Conservation (phyloP, 1,140 invertebrate species). For the Odontomachus brunneus region DNA sequence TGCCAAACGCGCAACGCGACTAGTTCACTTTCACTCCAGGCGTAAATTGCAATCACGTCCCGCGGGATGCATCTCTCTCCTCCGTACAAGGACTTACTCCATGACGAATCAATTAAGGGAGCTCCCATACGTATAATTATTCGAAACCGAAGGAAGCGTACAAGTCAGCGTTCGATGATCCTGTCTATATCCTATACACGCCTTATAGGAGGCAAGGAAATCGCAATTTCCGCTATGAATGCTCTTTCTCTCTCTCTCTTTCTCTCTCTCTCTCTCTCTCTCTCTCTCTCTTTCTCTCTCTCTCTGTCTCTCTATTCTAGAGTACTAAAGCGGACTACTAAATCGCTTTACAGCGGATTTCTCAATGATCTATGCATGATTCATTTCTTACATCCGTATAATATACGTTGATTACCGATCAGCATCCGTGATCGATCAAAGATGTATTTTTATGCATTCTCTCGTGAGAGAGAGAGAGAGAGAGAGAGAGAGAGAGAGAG, state of each 20-base stretch:
- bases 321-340: background rate
- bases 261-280: background rate
- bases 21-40: slow-evolving; percentile 34
- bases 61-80: slow-evolving; percentile 28
- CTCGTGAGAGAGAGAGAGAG: too few species aligned
- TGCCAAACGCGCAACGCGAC: background rate
- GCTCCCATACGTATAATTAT: slow-evolving; percentile 45
- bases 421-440: background rate
- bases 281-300: background rate
- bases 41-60: slow-evolving; percentile 50
- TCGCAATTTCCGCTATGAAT: slow-evolving; percentile 18
- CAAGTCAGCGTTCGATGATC: background rate
- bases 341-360: slow-evolving; percentile 17
- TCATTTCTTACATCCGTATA: slow-evolving; percentile 5
- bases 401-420: slow-evolving; percentile 32
- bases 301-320: background rate
- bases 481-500: too few species aligned
- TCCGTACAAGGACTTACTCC: background rate
- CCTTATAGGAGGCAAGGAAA: slow-evolving; percentile 4
- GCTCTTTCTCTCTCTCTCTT: background rate
- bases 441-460: slow-evolving; percentile 25
- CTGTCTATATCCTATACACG: background rate
- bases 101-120: slow-evolving; percentile 51
- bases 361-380: background rate
- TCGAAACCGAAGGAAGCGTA: slow-evolving; percentile 1